These are phyloP conservation scores for Agrochola lota DNA, from an alignment of 2,888 invertebrate genomes.

Conservation along the genomic window DNA sequence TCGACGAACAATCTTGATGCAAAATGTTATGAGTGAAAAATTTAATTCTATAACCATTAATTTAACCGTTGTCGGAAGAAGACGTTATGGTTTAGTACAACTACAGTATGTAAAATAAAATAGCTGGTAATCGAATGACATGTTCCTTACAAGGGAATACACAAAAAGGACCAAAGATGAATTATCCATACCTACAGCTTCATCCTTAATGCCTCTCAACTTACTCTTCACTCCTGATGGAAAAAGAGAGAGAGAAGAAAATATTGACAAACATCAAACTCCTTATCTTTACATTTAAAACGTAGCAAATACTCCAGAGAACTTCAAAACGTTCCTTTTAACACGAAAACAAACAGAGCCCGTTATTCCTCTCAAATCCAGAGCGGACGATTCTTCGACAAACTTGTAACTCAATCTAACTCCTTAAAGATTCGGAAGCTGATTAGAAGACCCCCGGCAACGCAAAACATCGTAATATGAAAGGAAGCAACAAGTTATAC, in stretches of 20 bases:
- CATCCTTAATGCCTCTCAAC: background rate
- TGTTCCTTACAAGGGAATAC: background rate
- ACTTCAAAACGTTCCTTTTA: conserved; percentile 54
- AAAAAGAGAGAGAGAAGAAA: background rate
- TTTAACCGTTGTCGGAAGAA: background rate
- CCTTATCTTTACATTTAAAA: conserved; percentile 26
- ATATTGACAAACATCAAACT: conserved; percentile 15
- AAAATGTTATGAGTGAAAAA: background rate
- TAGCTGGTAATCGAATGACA: background rate
- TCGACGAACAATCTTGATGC: background rate
- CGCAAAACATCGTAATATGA: conserved; percentile 71
- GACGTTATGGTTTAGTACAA: background rate
- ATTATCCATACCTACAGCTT: background rate
- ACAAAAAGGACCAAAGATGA: background rate
- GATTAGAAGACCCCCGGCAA: conserved; percentile 75
- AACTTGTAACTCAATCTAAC: conserved; percentile 82
- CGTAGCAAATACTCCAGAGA: conserved; percentile 31
- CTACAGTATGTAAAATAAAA: background rate
- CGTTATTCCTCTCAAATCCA: conserved; percentile 64
- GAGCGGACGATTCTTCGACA: conserved; percentile 66
- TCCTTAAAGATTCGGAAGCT: conserved; percentile 78
- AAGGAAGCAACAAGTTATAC: conserved; percentile 78
- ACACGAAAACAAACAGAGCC: conserved; percentile 65
- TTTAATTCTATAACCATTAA: background rate
- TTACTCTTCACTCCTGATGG: background rate